A percentile compares a stretch with the other conserved stretches of the same genome.
phyloP scores from a whole-genome alignment of 2,113 vertebrate genomes.

The Brienomyrus brachyistius region DNA sequence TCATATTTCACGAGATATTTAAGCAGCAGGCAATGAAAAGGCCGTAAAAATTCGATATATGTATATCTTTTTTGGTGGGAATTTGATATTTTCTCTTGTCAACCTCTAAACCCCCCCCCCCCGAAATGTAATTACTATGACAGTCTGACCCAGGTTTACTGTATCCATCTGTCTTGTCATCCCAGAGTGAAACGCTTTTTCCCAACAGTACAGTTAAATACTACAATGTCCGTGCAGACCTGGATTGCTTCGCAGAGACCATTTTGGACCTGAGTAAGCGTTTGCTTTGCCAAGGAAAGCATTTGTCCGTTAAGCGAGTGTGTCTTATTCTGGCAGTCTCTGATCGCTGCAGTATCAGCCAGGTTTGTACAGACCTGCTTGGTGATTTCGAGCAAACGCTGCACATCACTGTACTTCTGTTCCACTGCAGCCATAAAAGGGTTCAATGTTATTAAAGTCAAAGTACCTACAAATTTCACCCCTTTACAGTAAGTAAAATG shows the following conservation, averaged over 20 bases:
- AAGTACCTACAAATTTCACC: background rate
- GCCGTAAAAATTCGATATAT: background rate
- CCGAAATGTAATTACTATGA: background rate
- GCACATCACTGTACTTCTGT: background rate
- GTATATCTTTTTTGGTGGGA: background rate
- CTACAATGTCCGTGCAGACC: background rate
- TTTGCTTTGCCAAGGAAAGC: background rate
- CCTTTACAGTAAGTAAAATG: background rate
- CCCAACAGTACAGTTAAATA: background rate
- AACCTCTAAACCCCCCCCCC: background rate
- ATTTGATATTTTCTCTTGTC: background rate
- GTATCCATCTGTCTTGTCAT: background rate
- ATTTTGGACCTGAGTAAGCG: background rate
- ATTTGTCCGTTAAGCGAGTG: constrained; percentile 4
- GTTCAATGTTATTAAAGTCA: background rate
- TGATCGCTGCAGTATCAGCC: background rate
- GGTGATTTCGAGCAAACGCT: background rate
- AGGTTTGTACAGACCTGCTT: background rate
- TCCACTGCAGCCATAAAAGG: background rate
- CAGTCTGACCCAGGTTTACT: background rate
- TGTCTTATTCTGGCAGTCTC: constrained; percentile 1
- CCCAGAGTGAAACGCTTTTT: background rate
- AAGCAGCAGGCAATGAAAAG: background rate
- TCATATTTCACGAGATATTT: background rate
- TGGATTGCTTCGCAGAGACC: background rate